Evolutionary conservation across 2,888 invertebrate species (phyloP).

Genomic region (Bibio marci): DNA sequence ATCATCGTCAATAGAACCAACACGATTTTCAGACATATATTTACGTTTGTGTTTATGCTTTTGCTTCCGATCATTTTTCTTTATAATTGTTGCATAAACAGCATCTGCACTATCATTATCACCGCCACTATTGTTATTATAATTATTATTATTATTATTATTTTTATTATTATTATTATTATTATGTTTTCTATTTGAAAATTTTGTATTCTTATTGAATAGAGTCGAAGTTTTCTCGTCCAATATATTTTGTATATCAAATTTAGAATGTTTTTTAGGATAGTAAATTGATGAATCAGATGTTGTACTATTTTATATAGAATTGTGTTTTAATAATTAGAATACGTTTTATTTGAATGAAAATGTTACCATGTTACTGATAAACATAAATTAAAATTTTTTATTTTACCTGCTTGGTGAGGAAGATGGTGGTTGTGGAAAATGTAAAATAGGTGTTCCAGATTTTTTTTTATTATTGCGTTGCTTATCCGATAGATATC

Average conservation of each 20-base stretch:
- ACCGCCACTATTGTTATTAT: too few relatives aligned
- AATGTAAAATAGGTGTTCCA: conserved; percentile 8
- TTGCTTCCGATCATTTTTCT: conserved; percentile 14
- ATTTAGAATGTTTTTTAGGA: conserved; percentile 24
- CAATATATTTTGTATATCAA: conserved; percentile 24
- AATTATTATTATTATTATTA: too few relatives aligned
- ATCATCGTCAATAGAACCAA: conserved; percentile 26
- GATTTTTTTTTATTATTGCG: not conserved
- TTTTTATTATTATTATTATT: too few relatives aligned
- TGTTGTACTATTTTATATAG: conserved; percentile 14
- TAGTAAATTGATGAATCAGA: conserved; percentile 30
- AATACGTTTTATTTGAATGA: not conserved
- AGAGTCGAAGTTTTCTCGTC: conserved; percentile 23
- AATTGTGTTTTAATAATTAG: too few relatives aligned
- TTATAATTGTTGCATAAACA: conserved; percentile 8
- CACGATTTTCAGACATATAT: conserved; percentile 26
- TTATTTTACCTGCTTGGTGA: conserved; percentile 7
- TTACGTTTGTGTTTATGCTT: conserved; percentile 23
- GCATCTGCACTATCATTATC: conserved; percentile 6
- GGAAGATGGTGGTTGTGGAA: conserved; percentile 14
- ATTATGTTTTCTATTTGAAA: not conserved
- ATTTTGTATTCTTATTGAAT: conserved; percentile 19
- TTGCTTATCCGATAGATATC: conserved; percentile 17
- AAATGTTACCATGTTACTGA: not conserved
- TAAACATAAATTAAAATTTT: conserved; percentile 1